A percentile compares a stretch with the other conserved stretches of the same genome.
Evolutionary conservation across 2,113 vertebrate species (phyloP).

Genomic region (Tinamus guttatus): DNA sequence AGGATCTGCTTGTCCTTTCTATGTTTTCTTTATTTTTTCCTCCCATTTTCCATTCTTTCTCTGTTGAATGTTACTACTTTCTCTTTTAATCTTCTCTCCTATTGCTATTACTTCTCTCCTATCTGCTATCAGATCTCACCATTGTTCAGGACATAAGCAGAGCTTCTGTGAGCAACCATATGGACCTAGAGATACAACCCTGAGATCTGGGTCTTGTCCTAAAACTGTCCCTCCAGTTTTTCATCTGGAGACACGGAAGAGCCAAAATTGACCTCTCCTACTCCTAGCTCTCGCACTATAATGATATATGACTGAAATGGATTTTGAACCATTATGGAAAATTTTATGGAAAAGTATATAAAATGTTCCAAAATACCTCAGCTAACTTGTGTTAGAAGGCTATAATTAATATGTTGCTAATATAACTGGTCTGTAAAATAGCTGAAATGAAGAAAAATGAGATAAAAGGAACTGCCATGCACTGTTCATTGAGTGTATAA

Average conservation of each 20-base stretch:
- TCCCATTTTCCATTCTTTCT: neutral
- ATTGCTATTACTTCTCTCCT: too few species aligned
- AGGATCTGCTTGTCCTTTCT: neutral
- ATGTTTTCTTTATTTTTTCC: neutral
- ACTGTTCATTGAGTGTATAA: neutral
- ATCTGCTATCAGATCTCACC: neutral
- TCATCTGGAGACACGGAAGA: neutral
- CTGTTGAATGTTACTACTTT: neutral
- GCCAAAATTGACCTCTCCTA: neutral
- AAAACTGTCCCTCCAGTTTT: neutral
- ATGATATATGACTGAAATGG: neutral
- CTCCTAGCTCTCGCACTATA: neutral
- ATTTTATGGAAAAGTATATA: neutral
- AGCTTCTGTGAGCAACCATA: accelerated
- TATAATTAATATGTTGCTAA: neutral
- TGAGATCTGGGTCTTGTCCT: neutral
- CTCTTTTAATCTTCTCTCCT: neutral
- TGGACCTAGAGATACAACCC: neutral
- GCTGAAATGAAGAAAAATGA: neutral
- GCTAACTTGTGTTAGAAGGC: neutral
- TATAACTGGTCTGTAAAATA: neutral
- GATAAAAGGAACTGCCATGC: neutral
- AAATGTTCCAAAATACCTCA: neutral
- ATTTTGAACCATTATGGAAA: neutral
- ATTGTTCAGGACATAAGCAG: neutral